Percentiles rank a stretch among this genome's conserved stretches.
These are phyloP conservation scores for Leptinotarsa juncta DNA, from an alignment of 2,888 invertebrate genomes.

Conservation along the genomic window DNA sequence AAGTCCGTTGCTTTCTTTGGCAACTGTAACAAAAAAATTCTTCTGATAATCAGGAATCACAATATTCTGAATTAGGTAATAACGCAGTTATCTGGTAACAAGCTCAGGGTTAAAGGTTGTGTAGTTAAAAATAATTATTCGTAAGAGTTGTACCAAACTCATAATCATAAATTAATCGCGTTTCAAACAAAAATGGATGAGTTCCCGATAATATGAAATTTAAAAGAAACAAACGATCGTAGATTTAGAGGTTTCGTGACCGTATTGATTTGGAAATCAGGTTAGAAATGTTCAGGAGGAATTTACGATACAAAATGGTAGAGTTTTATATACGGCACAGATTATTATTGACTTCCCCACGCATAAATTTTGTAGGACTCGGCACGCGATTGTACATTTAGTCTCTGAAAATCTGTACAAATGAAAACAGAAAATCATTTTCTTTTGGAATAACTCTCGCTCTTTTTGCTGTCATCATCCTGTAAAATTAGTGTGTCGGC, in stretches of 20 bases:
- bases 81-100: not conserved
- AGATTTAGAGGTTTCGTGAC: conserved; percentile 18
- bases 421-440: too few species aligned
- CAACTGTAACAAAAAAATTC: too few species aligned
- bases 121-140: not conserved
- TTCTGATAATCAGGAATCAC: not conserved
- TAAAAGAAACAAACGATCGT: not conserved
- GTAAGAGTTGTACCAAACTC: not conserved
- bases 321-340: conserved; percentile 21
- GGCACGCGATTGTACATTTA: conserved; percentile 9
- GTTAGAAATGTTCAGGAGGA: conserved; percentile 15
- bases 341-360: conserved; percentile 19
- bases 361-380: not conserved
- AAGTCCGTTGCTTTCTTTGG: too few species aligned
- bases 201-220: not conserved
- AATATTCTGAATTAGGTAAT: not conserved
- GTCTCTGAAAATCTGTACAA: not conserved
- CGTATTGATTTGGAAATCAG: conserved; percentile 20
- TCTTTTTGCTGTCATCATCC: too few species aligned
- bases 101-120: not conserved
- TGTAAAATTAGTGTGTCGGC: too few species aligned
- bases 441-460: too few species aligned
- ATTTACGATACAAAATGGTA: conserved; percentile 21
- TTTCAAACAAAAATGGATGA: not conserved
- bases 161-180: not conserved